Evolutionary conservation across 2,888 invertebrate genomes (phyloP).

Genomic region (Lydus trimaculatus): DNA sequence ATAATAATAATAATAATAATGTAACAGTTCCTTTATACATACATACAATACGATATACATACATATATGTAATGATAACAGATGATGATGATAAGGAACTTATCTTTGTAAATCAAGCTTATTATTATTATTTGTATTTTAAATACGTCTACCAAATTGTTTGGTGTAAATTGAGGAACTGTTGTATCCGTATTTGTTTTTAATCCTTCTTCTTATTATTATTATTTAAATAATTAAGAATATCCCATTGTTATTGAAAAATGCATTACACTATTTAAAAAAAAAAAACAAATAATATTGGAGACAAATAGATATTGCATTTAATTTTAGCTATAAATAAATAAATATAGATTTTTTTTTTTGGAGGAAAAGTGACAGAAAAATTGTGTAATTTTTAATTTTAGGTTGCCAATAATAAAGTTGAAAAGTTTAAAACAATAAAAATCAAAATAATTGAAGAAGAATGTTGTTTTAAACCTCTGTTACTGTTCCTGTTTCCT

Average conservation of each 20-base stretch:
- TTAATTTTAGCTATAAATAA: slow-evolving; percentile 27
- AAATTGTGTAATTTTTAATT: slow-evolving; percentile 31
- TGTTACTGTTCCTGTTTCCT: too few relatives aligned
- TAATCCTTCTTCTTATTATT: too few relatives aligned
- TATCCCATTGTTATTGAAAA: too few relatives aligned
- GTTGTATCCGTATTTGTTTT: too few relatives aligned
- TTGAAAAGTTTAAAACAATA: neutral
- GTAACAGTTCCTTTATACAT: slow-evolving; percentile 29
- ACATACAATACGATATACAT: slow-evolving; percentile 20
- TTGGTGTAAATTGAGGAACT: neutral
- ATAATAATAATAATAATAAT: slow-evolving; percentile 35
- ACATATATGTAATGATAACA: neutral
- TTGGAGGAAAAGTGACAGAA: neutral
- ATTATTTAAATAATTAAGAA: too few relatives aligned
- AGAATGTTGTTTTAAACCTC: too few relatives aligned
- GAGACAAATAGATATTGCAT: slow-evolving; percentile 34
- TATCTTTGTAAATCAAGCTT: neutral
- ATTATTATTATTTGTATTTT: neutral
- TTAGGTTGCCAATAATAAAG: slow-evolving; percentile 29
- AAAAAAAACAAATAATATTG: slow-evolving; percentile 12
- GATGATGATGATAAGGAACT: neutral
- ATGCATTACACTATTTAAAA: too few relatives aligned
- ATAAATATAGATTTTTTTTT: neutral
- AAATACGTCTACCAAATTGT: neutral
- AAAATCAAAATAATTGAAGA: too few relatives aligned